These are phyloP conservation scores for Scomber colias DNA, from an alignment of 2,113 vertebrate species.

Conservation along the genomic window DNA sequence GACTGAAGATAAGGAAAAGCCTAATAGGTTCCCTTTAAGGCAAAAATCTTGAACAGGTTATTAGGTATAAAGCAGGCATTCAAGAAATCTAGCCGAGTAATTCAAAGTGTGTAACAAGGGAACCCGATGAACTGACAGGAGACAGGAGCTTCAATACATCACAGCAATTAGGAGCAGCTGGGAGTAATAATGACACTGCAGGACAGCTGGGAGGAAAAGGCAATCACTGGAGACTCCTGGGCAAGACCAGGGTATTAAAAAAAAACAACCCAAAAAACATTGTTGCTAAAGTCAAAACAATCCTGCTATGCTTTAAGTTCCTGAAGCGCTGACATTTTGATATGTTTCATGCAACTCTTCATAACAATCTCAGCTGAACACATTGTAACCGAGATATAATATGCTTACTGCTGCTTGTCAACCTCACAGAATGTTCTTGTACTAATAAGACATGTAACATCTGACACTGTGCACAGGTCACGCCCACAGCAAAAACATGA, in stretches of 20 bases:
- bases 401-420: neutral
- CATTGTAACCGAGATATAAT: neutral
- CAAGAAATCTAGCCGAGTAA: neutral
- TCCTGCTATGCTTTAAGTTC: neutral
- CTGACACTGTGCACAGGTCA: slow-evolving; percentile 3
- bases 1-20: no score
- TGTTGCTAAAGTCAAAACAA: neutral
- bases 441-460: neutral
- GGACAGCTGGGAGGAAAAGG: slow-evolving; percentile 1
- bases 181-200: neutral
- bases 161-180: slow-evolving; percentile 12
- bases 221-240: neutral
- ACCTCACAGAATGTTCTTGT: slow-evolving; percentile 13
- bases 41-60: neutral
- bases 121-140: neutral
- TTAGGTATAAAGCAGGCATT: neutral
- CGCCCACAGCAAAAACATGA: neutral
- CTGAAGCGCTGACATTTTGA: neutral
- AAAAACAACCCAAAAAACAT: neutral
- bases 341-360: neutral
- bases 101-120: neutral
- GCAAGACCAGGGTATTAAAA: neutral
- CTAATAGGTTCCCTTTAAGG: no score
- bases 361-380: neutral
- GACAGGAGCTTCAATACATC: slow-evolving; percentile 12